phyloP scores from a whole-genome alignment of 2,888 invertebrate genomes.

The Lissocephala sabroskyi region DNA sequence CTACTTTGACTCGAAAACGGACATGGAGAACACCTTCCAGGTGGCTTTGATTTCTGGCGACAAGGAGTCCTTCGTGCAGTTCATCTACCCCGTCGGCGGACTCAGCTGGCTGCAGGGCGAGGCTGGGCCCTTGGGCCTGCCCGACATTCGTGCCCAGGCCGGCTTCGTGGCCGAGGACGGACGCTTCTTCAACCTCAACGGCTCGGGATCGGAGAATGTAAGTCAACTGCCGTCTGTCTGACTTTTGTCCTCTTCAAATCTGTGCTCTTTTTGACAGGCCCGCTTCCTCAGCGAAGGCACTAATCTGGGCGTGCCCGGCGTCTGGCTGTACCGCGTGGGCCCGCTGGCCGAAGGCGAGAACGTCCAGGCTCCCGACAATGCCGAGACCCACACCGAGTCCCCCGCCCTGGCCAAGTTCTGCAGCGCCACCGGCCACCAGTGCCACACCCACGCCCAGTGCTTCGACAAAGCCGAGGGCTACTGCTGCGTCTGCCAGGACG shows the following conservation, averaged over 20 bases:
- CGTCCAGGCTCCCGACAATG: conserved; percentile 79
- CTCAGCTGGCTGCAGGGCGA: conserved; percentile 94
- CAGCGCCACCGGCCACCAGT: conserved; percentile 79
- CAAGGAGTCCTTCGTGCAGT: conserved; percentile 84
- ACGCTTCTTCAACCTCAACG: conserved; percentile 81
- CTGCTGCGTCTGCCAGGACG: conserved; percentile 90
- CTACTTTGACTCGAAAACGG: conserved; percentile 76
- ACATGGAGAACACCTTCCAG: conserved; percentile 92
- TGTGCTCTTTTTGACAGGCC: conserved; percentile 62
- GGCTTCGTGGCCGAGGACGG: conserved; percentile 92
- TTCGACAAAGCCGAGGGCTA: conserved; percentile 87
- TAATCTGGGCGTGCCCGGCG: conserved; percentile 87
- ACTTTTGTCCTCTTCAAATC: not conserved
- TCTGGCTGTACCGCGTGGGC: conserved; percentile 92
- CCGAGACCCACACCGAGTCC: conserved; percentile 71
- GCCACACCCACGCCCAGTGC: conserved; percentile 87
- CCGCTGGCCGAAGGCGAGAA: conserved; percentile 76
- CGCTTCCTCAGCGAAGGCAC: conserved; percentile 80
- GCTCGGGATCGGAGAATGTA: conserved; percentile 93
- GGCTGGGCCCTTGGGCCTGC: conserved; percentile 81
- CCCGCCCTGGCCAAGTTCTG: conserved; percentile 73
- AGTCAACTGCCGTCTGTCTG: conserved; percentile 46
- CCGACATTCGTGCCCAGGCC: conserved; percentile 94
- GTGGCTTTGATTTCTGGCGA: conserved; percentile 65
- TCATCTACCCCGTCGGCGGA: conserved; percentile 89